Conservation (phyloP, 2,888 invertebrate genomes). For the Mimumesa dahlbomi region DNA sequence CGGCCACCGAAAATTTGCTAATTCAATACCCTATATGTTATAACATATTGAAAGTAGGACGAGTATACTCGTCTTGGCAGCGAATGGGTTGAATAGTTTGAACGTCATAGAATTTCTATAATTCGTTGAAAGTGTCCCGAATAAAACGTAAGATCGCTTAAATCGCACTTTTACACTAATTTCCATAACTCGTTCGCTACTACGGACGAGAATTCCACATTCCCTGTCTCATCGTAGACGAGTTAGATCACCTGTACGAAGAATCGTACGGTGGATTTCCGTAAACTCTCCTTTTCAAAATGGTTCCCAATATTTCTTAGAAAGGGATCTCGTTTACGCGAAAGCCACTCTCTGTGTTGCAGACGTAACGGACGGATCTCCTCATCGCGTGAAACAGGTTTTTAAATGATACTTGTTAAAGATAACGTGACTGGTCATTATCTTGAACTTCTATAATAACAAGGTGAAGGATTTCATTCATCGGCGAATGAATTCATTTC, state of each 20-base stretch:
- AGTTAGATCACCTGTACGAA: slow-evolving; percentile 16
- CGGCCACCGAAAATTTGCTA: too few species aligned
- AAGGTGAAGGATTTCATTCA: neutral
- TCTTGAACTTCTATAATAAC: neutral
- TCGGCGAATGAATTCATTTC: neutral
- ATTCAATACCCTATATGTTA: too few species aligned
- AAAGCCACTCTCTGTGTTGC: too few species aligned
- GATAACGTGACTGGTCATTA: slow-evolving; percentile 13
- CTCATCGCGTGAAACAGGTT: slow-evolving; percentile 32
- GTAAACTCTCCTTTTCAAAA: neutral
- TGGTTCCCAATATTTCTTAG: slow-evolving; percentile 13
- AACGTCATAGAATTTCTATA: too few species aligned
- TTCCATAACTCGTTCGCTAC: slow-evolving; percentile 30
- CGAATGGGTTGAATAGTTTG: too few species aligned
- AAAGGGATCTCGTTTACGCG: slow-evolving; percentile 19
- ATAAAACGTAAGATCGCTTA: neutral
- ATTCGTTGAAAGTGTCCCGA: too few species aligned
- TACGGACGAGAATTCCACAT: neutral
- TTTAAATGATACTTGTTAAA: slow-evolving; percentile 32
- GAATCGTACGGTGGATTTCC: slow-evolving; percentile 9
- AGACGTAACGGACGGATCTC: neutral
- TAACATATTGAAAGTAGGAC: too few species aligned
- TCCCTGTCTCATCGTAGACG: too few species aligned
- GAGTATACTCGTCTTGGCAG: too few species aligned
- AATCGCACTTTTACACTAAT: slow-evolving; percentile 1